phyloP scores from a whole-genome alignment of 2,888 invertebrate species.

The Electrophaes corylata region DNA sequence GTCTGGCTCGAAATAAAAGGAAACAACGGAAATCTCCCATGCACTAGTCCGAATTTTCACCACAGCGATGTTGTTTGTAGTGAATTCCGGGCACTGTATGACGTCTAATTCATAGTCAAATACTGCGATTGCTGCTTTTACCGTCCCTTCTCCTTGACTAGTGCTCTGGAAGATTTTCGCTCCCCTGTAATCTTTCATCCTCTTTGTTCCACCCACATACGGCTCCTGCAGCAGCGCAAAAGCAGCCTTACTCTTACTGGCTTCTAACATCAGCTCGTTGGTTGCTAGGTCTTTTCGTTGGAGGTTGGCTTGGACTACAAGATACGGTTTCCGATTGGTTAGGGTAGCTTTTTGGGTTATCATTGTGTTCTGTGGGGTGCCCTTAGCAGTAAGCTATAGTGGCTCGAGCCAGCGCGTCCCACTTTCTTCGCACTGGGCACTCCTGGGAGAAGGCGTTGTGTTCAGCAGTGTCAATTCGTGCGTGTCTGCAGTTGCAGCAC shows the following conservation, averaged over 20 bases:
- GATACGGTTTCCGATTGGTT: neutral
- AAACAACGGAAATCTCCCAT: no score
- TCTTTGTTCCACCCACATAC: no score
- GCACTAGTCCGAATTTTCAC: no score
- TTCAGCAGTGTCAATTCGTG: conserved; percentile 10
- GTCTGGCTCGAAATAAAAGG: no score
- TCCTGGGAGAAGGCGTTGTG: conserved; percentile 21
- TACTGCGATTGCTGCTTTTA: neutral
- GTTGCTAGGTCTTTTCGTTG: no score
- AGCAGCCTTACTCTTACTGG: no score
- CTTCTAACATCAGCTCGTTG: neutral
- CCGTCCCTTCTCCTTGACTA: neutral
- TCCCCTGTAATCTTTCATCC: no score
- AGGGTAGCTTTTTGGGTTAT: neutral
- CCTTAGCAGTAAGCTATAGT: no score
- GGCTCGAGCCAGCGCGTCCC: conserved; percentile 29
- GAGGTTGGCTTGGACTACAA: neutral
- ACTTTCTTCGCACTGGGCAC: conserved; percentile 20
- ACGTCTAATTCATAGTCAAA: neutral
- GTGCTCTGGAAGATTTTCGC: neutral
- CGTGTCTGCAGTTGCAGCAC: conserved; percentile 16
- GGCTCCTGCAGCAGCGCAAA: no score
- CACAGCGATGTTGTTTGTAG: no score
- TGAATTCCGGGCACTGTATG: no score
- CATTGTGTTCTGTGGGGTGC: neutral